Evolutionary conservation across 2,113 vertebrate species (phyloP).

Genomic region (Rana temporaria): DNA sequence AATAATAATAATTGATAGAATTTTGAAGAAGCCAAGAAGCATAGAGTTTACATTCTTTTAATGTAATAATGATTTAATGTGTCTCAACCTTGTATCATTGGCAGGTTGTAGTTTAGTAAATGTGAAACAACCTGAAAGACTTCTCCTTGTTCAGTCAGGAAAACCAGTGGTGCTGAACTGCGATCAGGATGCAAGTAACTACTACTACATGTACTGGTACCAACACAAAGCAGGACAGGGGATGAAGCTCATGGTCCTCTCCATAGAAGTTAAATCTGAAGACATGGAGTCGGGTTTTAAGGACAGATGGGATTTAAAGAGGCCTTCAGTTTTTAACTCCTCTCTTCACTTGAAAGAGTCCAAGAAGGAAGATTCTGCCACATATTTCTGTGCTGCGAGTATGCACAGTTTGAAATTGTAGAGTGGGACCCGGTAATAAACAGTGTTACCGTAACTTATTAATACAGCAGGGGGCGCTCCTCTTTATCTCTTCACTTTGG

Average conservation of each 20-base stretch:
- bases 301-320: not conserved
- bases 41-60: too few species aligned
- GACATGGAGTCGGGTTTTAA: slow-evolving; percentile 19
- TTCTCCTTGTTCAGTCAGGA: not conserved
- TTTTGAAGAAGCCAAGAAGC: too few species aligned
- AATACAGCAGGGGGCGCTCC: not conserved
- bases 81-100: not conserved
- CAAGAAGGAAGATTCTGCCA: not conserved
- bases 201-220: slow-evolving; percentile 31
- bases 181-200: not conserved
- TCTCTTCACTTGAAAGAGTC: not conserved
- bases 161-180: not conserved
- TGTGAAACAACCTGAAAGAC: not conserved
- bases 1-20: too few species aligned
- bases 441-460: not conserved
- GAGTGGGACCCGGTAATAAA: not conserved
- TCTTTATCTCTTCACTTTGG: not conserved
- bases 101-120: not conserved
- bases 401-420: slow-evolving; percentile 15
- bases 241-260: slow-evolving; percentile 27
- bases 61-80: too few species aligned
- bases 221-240: slow-evolving; percentile 3
- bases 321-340: not conserved
- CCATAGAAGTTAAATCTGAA: not conserved
- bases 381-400: slow-evolving; percentile 48